phyloP scores from a whole-genome alignment of 2,797 vertebrate genomes.

The Calcarius lapponicus region DNA sequence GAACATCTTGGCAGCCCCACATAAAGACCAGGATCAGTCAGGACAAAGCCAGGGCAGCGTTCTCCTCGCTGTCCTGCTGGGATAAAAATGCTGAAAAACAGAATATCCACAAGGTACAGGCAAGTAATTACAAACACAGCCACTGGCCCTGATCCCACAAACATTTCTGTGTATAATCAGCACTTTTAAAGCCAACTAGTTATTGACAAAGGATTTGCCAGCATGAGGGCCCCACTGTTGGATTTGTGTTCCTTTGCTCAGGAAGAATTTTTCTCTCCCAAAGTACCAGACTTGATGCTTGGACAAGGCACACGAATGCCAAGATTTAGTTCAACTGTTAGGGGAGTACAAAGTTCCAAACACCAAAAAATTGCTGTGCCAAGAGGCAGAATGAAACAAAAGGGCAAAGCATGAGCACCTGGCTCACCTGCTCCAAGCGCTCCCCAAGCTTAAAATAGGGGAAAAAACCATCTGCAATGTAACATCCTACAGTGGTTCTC shows the following conservation, averaged over 20 bases:
- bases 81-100: neutral
- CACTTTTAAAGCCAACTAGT: neutral
- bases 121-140: neutral
- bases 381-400: neutral
- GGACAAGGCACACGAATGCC: neutral
- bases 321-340: neutral
- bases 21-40: neutral
- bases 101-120: neutral
- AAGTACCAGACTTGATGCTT: neutral
- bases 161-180: neutral
- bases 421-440: neutral
- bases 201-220: neutral
- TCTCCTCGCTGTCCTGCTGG: neutral
- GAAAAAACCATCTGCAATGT: neutral
- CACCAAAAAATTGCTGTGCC: neutral
- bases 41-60: neutral
- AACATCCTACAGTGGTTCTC: neutral
- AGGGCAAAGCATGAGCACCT: rapidly evolving
- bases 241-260: neutral
- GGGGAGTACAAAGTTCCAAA: neutral
- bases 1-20: neutral
- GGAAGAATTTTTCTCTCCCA: neutral
- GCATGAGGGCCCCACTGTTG: rapidly evolving
- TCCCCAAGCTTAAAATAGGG: neutral
- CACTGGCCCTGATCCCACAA: conserved; percentile 12